Evolutionary conservation across 2,113 vertebrate genomes (phyloP).

Genomic region (Poicephalus meyeri): DNA sequence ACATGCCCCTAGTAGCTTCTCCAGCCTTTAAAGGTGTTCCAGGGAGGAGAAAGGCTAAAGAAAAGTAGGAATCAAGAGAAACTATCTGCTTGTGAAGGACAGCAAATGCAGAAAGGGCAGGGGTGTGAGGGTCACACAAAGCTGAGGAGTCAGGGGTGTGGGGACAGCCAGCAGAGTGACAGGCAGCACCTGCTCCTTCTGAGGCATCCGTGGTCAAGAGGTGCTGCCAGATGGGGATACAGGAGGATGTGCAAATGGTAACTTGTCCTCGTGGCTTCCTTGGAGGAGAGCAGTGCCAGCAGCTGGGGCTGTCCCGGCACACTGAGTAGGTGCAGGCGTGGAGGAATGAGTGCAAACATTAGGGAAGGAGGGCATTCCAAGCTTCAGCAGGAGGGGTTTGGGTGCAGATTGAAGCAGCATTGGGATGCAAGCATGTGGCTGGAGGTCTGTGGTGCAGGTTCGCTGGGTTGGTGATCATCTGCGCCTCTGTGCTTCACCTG

Average conservation of each 20-base stretch:
- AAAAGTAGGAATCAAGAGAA: not conserved
- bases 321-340: not conserved
- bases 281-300: accelerated
- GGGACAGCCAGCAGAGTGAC: not conserved
- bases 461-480: not conserved
- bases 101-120: not conserved
- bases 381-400: not conserved
- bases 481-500: not conserved
- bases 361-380: not conserved
- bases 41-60: not conserved
- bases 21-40: not conserved
- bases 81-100: not conserved
- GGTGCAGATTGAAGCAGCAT: not conserved
- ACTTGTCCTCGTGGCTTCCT: not conserved
- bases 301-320: not conserved
- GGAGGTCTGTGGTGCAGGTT: not conserved
- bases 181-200: accelerated
- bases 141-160: accelerated
- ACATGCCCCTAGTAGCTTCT: not conserved
- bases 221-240: accelerated
- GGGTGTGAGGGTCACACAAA: not conserved
- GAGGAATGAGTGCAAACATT: not conserved
- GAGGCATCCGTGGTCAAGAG: not conserved
- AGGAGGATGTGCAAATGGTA: accelerated
- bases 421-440: not conserved